Evolutionary conservation across 2,888 invertebrate species (phyloP).

Genomic region (Zygaena filipendulae): DNA sequence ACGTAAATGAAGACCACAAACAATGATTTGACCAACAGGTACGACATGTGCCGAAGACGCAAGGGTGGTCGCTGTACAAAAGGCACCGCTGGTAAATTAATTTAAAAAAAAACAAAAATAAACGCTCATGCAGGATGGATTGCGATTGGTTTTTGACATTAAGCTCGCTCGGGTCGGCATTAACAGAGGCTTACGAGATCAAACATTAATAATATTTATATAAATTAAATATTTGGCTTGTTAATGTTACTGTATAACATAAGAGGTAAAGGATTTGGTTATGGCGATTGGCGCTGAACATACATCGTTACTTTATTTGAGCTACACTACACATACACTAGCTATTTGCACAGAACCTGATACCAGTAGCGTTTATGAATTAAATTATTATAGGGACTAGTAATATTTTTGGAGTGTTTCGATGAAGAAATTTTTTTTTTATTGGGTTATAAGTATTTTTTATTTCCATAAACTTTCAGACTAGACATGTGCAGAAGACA

Average conservation of each 20-base stretch:
- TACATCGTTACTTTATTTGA: constrained; percentile 1
- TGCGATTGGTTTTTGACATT: constrained; percentile 40
- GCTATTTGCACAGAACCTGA: constrained; percentile 22
- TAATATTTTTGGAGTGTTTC: constrained; percentile 12
- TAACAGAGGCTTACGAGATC: constrained; percentile 60
- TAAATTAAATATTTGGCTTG: constrained; percentile 53
- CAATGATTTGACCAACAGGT: constrained; percentile 77
- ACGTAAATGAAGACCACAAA: constrained; percentile 40
- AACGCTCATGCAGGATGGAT: constrained; percentile 33
- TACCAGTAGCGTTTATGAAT: constrained; percentile 21
- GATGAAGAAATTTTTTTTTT: constrained; percentile 20
- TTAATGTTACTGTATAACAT: constrained; percentile 51
- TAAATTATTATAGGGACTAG: constrained; percentile 15
- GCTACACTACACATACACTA: constrained; percentile 20
- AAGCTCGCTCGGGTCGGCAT: no score
- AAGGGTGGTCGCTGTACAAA: constrained; percentile 97
- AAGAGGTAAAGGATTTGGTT: constrained; percentile 66
- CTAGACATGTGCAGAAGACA: constrained; percentile 99
- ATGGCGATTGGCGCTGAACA: constrained; percentile 67
- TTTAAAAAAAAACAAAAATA: constrained; percentile 41
- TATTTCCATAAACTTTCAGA: constrained; percentile 81
- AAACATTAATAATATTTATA: no score
- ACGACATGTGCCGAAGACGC: constrained; percentile 97
- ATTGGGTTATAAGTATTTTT: constrained; percentile 51
- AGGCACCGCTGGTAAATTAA: constrained; percentile 95